These are phyloP conservation scores for Furcifer pardalis DNA, from an alignment of 2,797 vertebrate genomes.

Conservation along the genomic window DNA sequence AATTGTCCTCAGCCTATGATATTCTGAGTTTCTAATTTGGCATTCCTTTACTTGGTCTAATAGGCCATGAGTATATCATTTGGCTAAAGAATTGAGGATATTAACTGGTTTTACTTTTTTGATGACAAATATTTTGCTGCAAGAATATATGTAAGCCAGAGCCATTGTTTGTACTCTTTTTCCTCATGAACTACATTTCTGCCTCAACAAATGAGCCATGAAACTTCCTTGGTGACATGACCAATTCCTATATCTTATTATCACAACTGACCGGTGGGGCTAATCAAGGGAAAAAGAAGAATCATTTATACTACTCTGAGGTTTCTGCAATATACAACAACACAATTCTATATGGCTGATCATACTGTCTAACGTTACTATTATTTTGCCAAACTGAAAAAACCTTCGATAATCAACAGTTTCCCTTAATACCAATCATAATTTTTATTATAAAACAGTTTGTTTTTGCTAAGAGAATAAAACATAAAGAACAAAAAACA, in stretches of 20 bases:
- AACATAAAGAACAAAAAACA: neutral
- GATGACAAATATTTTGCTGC: too few relatives aligned
- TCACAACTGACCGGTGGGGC: neutral
- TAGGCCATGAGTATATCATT: too few relatives aligned
- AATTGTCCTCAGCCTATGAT: too few relatives aligned
- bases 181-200: constrained; percentile 57
- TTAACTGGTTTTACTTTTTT: too few relatives aligned
- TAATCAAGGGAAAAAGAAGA: neutral
- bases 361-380: neutral
- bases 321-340: neutral
- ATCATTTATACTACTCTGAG: neutral
- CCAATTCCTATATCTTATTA: too few relatives aligned
- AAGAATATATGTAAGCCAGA: constrained; percentile 64
- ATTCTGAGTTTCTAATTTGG: too few relatives aligned
- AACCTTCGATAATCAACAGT: neutral
- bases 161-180: constrained; percentile 60
- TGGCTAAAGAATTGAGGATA: too few relatives aligned
- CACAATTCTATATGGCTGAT: neutral
- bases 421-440: neutral
- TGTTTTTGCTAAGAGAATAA: neutral
- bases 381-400: neutral
- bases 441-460: neutral
- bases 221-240: neutral
- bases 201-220: neutral
- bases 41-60: too few relatives aligned